These are phyloP conservation scores for Cotesia glomerata DNA, from an alignment of 1,140 invertebrate genomes.

Conservation along the genomic window DNA sequence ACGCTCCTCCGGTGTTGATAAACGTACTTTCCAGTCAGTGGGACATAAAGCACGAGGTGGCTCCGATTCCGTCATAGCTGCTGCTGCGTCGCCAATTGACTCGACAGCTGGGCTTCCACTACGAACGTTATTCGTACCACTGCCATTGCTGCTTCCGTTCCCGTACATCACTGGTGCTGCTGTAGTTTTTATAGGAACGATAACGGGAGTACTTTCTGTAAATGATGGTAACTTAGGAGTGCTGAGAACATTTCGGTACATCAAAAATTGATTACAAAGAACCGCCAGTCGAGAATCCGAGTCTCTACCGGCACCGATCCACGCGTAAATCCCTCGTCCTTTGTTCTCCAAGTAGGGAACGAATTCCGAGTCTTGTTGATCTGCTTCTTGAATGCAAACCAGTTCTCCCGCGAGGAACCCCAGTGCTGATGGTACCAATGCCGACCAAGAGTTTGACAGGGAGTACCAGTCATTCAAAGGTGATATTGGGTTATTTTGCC, in stretches of 20 bases:
- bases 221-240: conserved; percentile 35
- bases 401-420: conserved; percentile 88
- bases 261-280: conserved; percentile 67
- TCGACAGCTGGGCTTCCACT: conserved; percentile 48
- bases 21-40: conserved; percentile 80
- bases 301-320: conserved; percentile 94
- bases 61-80: conserved; percentile 54
- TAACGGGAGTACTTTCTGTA: conserved; percentile 40
- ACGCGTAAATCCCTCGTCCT: conserved; percentile 75
- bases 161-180: conserved; percentile 30
- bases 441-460: conserved; percentile 77
- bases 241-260: conserved; percentile 51
- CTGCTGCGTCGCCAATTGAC: conserved; percentile 41
- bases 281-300: conserved; percentile 79
- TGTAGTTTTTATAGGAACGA: conserved; percentile 22
- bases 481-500: conserved; percentile 82
- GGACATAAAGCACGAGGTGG: conserved; percentile 71
- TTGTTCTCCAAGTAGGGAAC: conserved; percentile 94
- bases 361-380: conserved; percentile 80
- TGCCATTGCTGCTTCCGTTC: conserved; percentile 32
- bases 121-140: conserved; percentile 19
- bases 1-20: conserved; percentile 79
- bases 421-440: conserved; percentile 79
- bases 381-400: conserved; percentile 52
- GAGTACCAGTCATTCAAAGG: conserved; percentile 81